A percentile compares a stretch with the other conserved stretches of the same genome.
phyloP scores from a whole-genome alignment of 2,888 invertebrate species.

The Autographa gamma region DNA sequence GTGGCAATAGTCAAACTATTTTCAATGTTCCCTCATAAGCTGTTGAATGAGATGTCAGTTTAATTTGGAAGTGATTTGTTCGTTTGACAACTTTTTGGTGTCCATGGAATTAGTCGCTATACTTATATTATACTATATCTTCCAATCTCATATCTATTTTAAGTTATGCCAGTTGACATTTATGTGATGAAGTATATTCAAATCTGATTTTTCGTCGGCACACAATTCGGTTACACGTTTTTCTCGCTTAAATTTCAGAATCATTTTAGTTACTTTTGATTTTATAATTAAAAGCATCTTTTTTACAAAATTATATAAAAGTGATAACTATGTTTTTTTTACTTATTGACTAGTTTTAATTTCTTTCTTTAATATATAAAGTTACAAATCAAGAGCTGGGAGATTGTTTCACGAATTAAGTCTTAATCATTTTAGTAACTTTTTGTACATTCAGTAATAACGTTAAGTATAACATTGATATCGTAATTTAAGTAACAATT shows the following conservation, averaged over 20 bases:
- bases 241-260: too few species aligned
- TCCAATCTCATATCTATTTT: constrained; percentile 25
- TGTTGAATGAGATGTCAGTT: constrained; percentile 61
- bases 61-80: constrained; percentile 64
- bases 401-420: constrained; percentile 10
- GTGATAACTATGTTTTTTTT: background rate
- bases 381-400: background rate
- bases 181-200: too few species aligned
- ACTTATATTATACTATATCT: too few species aligned
- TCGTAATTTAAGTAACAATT: constrained; percentile 15
- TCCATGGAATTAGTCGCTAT: constrained; percentile 35
- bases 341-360: background rate
- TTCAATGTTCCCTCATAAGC: constrained; percentile 62
- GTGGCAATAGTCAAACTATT: constrained; percentile 34
- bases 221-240: too few species aligned
- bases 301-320: too few species aligned
- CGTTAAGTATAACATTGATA: constrained; percentile 8
- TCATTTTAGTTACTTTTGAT: too few species aligned
- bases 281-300: too few species aligned
- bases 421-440: background rate
- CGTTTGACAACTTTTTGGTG: constrained; percentile 55
- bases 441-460: constrained; percentile 24
- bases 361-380: background rate
- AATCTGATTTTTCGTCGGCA: background rate
- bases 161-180: background rate